Base-by-base conservation (phyloP, 2,113 vertebrate species). In the Mastomys natalensis region DNA sequence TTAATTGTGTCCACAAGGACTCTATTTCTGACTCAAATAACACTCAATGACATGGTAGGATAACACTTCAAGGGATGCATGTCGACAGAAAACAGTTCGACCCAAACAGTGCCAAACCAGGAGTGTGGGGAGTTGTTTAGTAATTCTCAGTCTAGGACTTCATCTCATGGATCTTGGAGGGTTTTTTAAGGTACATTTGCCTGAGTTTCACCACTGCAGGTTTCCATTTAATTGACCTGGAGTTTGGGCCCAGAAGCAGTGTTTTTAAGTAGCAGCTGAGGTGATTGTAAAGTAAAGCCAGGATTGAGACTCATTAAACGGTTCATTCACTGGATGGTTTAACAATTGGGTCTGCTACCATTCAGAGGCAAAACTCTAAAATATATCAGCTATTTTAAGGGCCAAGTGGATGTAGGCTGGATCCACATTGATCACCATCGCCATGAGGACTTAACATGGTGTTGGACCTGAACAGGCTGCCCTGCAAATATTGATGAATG, bases 211-310 rank as follows among this genome's bases (percentile, higher is more conserved):
- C 7, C 10, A 66, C 91, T 48, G 22, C 0, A 88, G 51, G 58
- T 87, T 93, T 80, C 31, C 8, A 95, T 77, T 94, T 72, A 87
- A 93, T 37, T 91, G 51, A 66, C 53, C 68, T 96, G 31, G 8
- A 11, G 21, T 87, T 55, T 93, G 17, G 89, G 37, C 4, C 55
- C 64, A 82, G 29, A 40, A 8, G 19, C 55, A 21, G 37, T 51
- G 87, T 74, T 86, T 82, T 84, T 48, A 93, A 87, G 58, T 78
- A 94, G 8, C 19, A 77, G 51, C 73, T 78, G 2, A 70, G 21
- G 37, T 66, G 37, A 21, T 45, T 92, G 64, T 85, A 26, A 96
- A 43, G 45, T 37, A 19, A 68, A 66, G 34, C 3, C 62, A 90
- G 53, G 40, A 87, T 24, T 78, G 6, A 90, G 66, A 87, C 60